A percentile compares a stretch with the other conserved stretches of the same genome.
These are phyloP conservation scores for Eupithecia vulgata DNA, from an alignment of 2,888 invertebrate genomes.

Conservation along the genomic window DNA sequence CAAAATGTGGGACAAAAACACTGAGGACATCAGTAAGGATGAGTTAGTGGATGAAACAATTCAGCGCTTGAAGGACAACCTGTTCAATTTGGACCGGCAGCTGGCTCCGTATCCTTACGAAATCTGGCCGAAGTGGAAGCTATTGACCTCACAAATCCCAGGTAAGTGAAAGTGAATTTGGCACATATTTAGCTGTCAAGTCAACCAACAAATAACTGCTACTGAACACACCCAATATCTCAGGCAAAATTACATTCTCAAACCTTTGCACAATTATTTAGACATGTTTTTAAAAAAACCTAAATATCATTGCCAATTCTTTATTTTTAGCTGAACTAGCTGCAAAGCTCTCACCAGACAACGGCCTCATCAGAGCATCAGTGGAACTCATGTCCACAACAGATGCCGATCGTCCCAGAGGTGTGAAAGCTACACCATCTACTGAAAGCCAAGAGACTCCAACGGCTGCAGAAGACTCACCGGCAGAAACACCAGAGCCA, in stretches of 20 bases:
- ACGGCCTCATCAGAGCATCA: slow-evolving; percentile 91
- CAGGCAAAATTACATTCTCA: not conserved
- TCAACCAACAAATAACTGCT: not conserved
- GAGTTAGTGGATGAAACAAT: slow-evolving; percentile 87
- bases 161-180: slow-evolving; percentile 62
- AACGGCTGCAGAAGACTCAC: slow-evolving; percentile 42
- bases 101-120: slow-evolving; percentile 97
- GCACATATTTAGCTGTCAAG: not conserved
- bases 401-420: slow-evolving; percentile 88
- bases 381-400: slow-evolving; percentile 89
- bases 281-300: not conserved
- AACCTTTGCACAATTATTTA: not conserved
- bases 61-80: slow-evolving; percentile 86
- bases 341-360: slow-evolving; percentile 87
- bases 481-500: slow-evolving; percentile 41
- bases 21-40: slow-evolving; percentile 89
- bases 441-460: slow-evolving; percentile 50
- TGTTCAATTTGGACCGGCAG: slow-evolving; percentile 89
- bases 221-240: not conserved
- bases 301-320: not conserved
- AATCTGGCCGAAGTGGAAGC: slow-evolving; percentile 93
- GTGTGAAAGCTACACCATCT: slow-evolving; percentile 65
- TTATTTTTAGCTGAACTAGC: slow-evolving; percentile 80
- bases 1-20: slow-evolving; percentile 91
- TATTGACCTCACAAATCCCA: slow-evolving; percentile 87